Evolutionary conservation across 1,140 invertebrate species (phyloP).

Genomic region (Phenacoccus solenopsis): DNA sequence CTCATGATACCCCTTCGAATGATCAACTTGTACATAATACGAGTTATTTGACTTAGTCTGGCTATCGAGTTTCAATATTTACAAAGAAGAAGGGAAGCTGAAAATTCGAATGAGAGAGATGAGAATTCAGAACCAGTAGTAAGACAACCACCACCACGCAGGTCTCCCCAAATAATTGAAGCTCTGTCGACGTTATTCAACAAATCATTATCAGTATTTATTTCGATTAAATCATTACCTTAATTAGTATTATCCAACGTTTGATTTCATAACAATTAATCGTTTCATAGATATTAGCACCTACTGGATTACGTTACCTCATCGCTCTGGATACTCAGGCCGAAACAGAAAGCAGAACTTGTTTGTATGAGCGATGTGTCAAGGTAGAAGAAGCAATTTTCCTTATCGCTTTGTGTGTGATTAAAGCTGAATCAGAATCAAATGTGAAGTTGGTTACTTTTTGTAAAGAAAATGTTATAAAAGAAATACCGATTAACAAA

Average conservation of each 20-base stretch:
- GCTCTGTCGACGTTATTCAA: neutral
- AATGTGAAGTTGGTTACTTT: neutral
- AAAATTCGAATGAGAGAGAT: neutral
- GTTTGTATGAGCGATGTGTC: neutral
- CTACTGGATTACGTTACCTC: slow-evolving; percentile 6
- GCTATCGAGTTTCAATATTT: slow-evolving; percentile 8
- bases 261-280: too few species aligned
- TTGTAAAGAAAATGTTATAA: neutral
- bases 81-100: neutral
- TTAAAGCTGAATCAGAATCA: slow-evolving; percentile 1
- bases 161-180: neutral
- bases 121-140: neutral
- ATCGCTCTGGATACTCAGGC: neutral
- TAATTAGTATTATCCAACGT: neutral
- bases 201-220: neutral
- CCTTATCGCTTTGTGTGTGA: neutral
- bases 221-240: neutral
- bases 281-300: neutral
- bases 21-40: too few species aligned
- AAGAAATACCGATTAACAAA: slow-evolving; percentile 7
- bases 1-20: too few species aligned
- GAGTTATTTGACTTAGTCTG: neutral
- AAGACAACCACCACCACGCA: neutral
- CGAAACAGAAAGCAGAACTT: neutral
- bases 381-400: neutral